Base-by-base conservation (phyloP, 2,113 vertebrate species). In the Petroica traversi region DNA sequence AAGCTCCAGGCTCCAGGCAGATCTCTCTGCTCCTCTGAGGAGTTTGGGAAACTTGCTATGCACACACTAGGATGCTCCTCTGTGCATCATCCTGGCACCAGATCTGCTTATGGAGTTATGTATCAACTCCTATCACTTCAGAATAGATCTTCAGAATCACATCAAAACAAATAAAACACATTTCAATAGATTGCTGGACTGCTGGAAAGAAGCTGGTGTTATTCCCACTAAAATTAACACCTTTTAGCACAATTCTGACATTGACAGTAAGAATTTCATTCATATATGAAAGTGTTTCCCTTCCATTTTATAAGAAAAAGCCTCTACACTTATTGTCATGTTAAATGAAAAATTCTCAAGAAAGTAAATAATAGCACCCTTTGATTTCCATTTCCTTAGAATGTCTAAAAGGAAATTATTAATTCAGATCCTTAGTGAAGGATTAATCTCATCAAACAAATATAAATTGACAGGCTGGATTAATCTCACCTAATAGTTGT, bases 31-130 rank as follows among this genome's bases (percentile, higher is more conserved):
- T 71, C 16, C 8, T 7, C 7, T 29, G 24, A 29, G 14, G 6
- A 3, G 2, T 75, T n/a, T 29, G 6, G 20, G 41, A 92, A 69
- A 24, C 3, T n/a, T 11, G 1, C 16, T 8, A 16, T 19, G 18
- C 8, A 24, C 14, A 2, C 0, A 0, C 14, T 71, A 29, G 22
- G 14, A 4, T 1, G 0, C 16, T 19, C 13, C 8, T 6, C 11
- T 79, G 20, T 6, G 4, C 6, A 34, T 43, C 2, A 3, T 79
- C 15, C 22, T 28, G 14, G 6, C 31, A 75, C 13, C 2, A 5
- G 15, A 34, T 20, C 29, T 34, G 36, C 15, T 79, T 55, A 10
- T 33, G 3, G 6, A 36, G 36, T 76, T 48, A 46, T 13, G 17
- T 12, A 29, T 31, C 22, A n/a, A 33, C 3, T 54, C 17, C 5